Base-by-base conservation (phyloP, 2,113 vertebrate genomes). In the Campylorhamphus procurvoides region DNA sequence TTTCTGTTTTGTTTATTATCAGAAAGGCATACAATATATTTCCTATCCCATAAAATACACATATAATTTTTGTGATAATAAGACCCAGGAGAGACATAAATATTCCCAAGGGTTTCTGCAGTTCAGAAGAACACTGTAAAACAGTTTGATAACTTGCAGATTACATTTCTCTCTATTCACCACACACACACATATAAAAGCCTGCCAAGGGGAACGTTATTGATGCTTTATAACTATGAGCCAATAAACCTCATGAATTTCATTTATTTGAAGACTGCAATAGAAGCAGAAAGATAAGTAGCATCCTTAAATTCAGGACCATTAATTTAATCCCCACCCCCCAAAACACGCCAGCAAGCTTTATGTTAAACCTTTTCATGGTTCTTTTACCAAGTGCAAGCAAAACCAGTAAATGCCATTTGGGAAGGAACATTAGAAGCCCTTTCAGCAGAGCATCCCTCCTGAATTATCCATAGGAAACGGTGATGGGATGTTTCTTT, bases 171-270 rank as follows among this genome's bases (percentile, higher is more conserved):
- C 28, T 91, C 87, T 39, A 60, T 81, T 89, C 90, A 66, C 88
- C 62, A 89, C 64, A 62, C 56, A 71, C 18, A 55, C 56, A 56
- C 29, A 59, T 15, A 87, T 53, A 90, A 49, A 83, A 91, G 73
- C 76, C 92, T 94, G 93, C 86, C 96, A 95, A 96, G 79, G 67
- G 76, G 94, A 97, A 96, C 24, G 0, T 95, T 97, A 96, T 90
- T 94, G 90, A 97, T 97, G 90, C 67, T 96, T 95, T 94, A 69
- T 52, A 96, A 87, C 93, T 94, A 90, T 37, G 69, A 92, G 72
- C 86, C 89, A 96, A 96, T 95, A 97, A 96, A 91, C 68, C 62
- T 91, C 90, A 92, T 91, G 93, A 96, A 96, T 96, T 94, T 93
- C 39, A 83, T 95, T 95, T 87, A 93, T 89, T 84, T 93, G 72